Evolutionary conservation across 2,888 invertebrate genomes (phyloP), one percentile per base, ranked within the genome.

Genomic region (Drosophila aldrichi): DNA sequence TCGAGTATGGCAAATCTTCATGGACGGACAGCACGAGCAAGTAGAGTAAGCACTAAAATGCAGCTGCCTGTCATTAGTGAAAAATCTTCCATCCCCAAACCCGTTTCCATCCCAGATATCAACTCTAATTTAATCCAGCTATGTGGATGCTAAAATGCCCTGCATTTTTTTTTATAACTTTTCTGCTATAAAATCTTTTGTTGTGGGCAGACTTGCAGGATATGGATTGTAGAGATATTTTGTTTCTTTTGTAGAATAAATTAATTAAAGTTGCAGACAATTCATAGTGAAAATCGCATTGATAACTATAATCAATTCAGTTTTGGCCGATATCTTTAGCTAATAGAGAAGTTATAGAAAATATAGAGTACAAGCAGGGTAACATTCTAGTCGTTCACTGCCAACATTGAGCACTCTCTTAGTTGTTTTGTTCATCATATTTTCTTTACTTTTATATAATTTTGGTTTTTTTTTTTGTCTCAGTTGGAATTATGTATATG

Each of bases 81-180:
- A 22, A 49, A 25, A 29, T 20, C 18, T 18, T 18, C 25, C 58
- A 3, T 6, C 16, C 25, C 18, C 58, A 6, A 40, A 32, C 22
- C 38, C 9, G 9, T 9, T 8, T 12, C 4, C 7, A 25, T 25
- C 14, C 54, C 54, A 18, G 58, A 55, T 32, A 63, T 63, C 29
- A 48, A 48, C 62, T 65, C 67, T 77, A 82, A 88, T 82, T 82
- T 82, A 82, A 82, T 82, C 86, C 82, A 87, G 82, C 77, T 62
- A 44, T 78, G 74, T 51, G 49, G 38, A 41, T 38, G 51, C 20
- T 29, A 6, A 59, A 65, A 38, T 29, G 52, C 66, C 52, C 16
- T 38, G 65, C 44, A 48, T 48, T 48, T 18, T 38, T 38, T 8
- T n/a, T 2, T 36, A 10, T 4, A n/a, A n/a, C 5, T n/a, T 32